Base-by-base conservation (phyloP, 2,113 vertebrate species). In the Microtus ochrogaster region DNA sequence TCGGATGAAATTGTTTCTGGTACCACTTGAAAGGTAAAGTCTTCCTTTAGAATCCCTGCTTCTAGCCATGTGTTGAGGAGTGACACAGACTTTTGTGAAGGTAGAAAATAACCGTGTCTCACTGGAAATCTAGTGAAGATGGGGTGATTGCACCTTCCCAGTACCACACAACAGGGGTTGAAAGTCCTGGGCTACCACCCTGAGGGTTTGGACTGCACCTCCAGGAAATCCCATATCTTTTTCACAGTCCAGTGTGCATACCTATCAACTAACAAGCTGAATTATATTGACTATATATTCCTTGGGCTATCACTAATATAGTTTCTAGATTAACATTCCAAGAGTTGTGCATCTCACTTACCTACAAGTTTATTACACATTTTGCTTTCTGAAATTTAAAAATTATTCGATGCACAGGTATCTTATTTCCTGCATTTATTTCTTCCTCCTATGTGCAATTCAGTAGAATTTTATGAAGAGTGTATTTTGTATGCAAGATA, bases 41-140 rank as follows among this genome's bases (percentile, higher is more conserved):
- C 92, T 91, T 89, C 92, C 96, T 97, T 97, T 96, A 97, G 96
- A 96, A 96, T 78, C 90, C 88, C 52, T 95, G 90, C 39, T 82
- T 97, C 92, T 94, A 89, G 92, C 84, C 94, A 92, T 96, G 90
- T 83, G 65, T 95, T 86, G 58, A 92, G 97, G 81, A 94, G 90
- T 89, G 95, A 97, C 94, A 44, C 24, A 61, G 24, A 33, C 58
- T 5, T 65, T 19, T 17, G 26, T 19, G 16, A 95, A 83, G 44
- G 92, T 21, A 93, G 72, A 85, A 70, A 36, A 93, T 85, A 55
- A 72, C 49, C 55, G 39, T 63, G 14, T 33, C 87, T 21, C 30
- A 94, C 44, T 58, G n/a, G 66, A 95, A 88, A 93, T 84, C 66
- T 81, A 85, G 33, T 81, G 47, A 72, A 90, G 94, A 97, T 85